These are phyloP conservation scores for Eristalinus sepulchralis DNA, from an alignment of 2,888 invertebrate genomes.

Conservation along the genomic window DNA sequence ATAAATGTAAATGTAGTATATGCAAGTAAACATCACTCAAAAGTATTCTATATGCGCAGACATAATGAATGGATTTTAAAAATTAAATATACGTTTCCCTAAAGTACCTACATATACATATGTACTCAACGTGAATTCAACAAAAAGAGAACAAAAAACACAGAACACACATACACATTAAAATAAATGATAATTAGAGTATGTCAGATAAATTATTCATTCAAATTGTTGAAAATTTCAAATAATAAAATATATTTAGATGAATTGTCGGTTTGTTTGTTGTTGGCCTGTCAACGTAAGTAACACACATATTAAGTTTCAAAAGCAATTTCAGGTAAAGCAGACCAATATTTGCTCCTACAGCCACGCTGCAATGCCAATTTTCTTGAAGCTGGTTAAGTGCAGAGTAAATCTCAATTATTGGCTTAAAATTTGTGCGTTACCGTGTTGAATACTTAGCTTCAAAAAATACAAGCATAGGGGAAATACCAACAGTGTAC, in stretches of 20 bases:
- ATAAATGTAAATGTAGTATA: conserved; percentile 5
- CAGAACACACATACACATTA: background rate
- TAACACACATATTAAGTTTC: too few species aligned
- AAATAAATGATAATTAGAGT: background rate
- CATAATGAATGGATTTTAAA: conserved; percentile 35
- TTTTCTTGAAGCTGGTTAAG: too few species aligned
- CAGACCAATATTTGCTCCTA: too few species aligned
- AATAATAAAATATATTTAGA: conserved; percentile 19
- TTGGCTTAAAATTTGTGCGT: too few species aligned
- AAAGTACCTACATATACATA: background rate
- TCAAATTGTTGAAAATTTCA: conserved; percentile 32
- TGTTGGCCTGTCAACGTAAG: too few species aligned
- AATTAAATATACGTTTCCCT: conserved; percentile 8
- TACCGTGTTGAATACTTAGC: too few species aligned
- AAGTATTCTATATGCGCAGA: conserved; percentile 50
- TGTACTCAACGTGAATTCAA: conserved; percentile 2
- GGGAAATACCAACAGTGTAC: too few species aligned
- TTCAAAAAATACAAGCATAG: too few species aligned
- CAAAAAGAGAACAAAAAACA: background rate
- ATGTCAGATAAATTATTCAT: conserved; percentile 13
- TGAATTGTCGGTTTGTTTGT: background rate
- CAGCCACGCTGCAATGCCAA: too few species aligned
- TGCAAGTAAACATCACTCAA: background rate
- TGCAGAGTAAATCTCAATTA: too few species aligned
- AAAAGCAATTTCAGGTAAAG: too few species aligned